Base-by-base conservation (phyloP, 2,113 vertebrate genomes). In the Cynoglossus semilaevis region DNA sequence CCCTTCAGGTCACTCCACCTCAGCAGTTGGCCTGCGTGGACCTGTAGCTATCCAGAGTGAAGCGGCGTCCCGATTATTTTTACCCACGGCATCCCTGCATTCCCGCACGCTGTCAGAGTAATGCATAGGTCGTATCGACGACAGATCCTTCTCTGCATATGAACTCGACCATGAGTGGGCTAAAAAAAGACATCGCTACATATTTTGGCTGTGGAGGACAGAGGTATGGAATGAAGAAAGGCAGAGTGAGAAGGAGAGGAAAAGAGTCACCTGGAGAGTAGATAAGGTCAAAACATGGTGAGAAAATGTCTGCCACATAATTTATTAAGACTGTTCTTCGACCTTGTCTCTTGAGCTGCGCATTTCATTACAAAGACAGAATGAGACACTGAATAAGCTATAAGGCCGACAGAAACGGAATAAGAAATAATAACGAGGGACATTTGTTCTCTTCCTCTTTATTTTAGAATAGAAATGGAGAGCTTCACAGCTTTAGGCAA, bases 61-160 rank as follows among this genome's bases (percentile, higher is more conserved):
- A 74, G 65, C 48, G 57, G 40, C 57, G 19, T 63, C 48, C 65
- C 67, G 58, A 64, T 78, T 61, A 64, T 77, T 82, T 69, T 72
- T 63, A 81, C 84, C 73, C 72, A 37, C 37, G 60, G 58, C 61
- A 71, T 71, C 60, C 54, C 60, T 57, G 60, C 64, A 74, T 55
- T 74, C 70, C 54, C 68, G 64, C 52, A 53, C 42, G 54, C 63
- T 72, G 67, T 77, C 64, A 50, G 44, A 58, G 58, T 71, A 84
- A 81, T 63, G 63, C 76, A 77, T 45, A 66, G 63, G 77, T 72
- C 38, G 77, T 82, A 84, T 85, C 57, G 47, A 42, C 40, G 8
- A 53, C 63, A 63, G 73, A 67, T 80, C 63, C 72, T 51, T 73
- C 51, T 74, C 58, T 84, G 85, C 79, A 82, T 81, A 72, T 72